phyloP scores from a whole-genome alignment of 1,140 invertebrate species.

The Zophobas morio region DNA sequence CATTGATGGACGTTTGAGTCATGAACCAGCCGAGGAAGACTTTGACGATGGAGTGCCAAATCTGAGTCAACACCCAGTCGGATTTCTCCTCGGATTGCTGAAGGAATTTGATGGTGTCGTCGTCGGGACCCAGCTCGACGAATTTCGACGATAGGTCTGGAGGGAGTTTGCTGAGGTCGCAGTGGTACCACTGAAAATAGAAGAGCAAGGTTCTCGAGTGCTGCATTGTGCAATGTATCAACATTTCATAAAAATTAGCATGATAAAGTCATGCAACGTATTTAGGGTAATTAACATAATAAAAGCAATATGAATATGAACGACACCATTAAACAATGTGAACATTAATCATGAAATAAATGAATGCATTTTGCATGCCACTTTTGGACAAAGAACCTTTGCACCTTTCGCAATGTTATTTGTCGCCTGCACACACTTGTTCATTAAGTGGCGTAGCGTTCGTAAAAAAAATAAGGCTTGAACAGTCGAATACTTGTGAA shows the following conservation, averaged over 20 bases:
- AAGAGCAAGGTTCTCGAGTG: constrained; percentile 32
- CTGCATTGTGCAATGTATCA: background rate
- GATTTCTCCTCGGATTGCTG: constrained; percentile 80
- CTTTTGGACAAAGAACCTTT: too few species aligned
- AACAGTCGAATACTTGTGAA: too few species aligned
- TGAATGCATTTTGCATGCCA: too few species aligned
- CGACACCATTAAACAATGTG: too few species aligned
- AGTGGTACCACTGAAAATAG: constrained; percentile 78
- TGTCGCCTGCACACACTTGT: too few species aligned
- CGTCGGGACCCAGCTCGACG: constrained; percentile 76
- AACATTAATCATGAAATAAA: too few species aligned
- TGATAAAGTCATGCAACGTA: too few species aligned
- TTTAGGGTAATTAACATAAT: too few species aligned
- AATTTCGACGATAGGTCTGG: constrained; percentile 71
- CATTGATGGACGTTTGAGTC: constrained; percentile 88
- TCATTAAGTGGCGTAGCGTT: too few species aligned
- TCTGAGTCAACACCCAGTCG: constrained; percentile 81
- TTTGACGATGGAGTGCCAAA: constrained; percentile 82
- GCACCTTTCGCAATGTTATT: too few species aligned
- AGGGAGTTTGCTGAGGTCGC: constrained; percentile 70
- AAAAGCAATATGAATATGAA: too few species aligned
- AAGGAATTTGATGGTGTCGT: constrained; percentile 81
- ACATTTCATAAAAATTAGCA: background rate
- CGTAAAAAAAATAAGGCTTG: too few species aligned
- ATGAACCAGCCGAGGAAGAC: constrained; percentile 82